These are phyloP conservation scores for Nesometra sesokonis DNA, from an alignment of 35 echinoderm and acorn worm genomes.

Conservation along the genomic window DNA sequence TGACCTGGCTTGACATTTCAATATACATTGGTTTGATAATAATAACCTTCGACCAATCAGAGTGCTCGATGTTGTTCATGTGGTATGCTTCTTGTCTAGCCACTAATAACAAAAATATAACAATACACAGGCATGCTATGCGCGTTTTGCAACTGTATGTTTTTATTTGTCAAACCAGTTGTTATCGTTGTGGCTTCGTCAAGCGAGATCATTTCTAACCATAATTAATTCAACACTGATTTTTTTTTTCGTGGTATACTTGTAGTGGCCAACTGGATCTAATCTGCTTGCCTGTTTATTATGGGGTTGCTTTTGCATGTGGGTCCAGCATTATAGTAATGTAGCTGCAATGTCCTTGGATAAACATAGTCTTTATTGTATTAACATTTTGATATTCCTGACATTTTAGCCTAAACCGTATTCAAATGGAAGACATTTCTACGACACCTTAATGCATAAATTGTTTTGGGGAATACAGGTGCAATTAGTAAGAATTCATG, in stretches of 20 bases:
- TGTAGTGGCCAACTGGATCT: neutral
- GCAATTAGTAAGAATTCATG: too few relatives aligned
- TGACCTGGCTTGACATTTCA: neutral
- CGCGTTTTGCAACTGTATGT: neutral
- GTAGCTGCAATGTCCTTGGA: neutral
- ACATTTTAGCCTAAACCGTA: too few relatives aligned
- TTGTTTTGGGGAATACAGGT: too few relatives aligned
- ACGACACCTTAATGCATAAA: too few relatives aligned
- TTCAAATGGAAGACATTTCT: too few relatives aligned
- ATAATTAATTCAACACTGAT: neutral
- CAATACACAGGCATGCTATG: neutral
- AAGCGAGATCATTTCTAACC: neutral
- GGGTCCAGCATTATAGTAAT: neutral
- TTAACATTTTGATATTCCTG: too few relatives aligned
- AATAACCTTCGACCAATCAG: neutral
- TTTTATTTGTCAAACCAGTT: neutral
- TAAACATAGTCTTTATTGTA: neutral
- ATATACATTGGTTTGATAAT: neutral
- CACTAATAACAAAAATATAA: neutral
- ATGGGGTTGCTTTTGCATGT: neutral
- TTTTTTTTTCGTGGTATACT: neutral
- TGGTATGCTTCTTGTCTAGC: neutral
- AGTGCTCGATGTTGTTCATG: neutral
- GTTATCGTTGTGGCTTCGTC: neutral
- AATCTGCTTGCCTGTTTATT: neutral